Evolutionary conservation across 2,113 vertebrate genomes (phyloP), one percentile per base, ranked within the genome.

Genomic region (Silurus asotus): DNA sequence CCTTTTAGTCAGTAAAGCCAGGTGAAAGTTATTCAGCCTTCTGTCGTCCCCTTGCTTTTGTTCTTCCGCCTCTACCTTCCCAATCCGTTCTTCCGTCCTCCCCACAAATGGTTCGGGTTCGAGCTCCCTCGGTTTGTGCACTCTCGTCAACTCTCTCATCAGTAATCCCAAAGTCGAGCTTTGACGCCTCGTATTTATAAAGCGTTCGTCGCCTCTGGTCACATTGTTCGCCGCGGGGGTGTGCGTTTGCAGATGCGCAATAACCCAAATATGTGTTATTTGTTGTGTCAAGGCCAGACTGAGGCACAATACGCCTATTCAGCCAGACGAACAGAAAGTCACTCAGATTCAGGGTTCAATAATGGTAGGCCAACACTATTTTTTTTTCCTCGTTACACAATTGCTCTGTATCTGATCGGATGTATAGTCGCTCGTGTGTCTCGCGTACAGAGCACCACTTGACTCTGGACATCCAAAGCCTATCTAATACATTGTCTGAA

Each of bases 231-330:
- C 61, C 87, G 77, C 53, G 72, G 86, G 85, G 88, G 91, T 90
- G 91, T 85, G 55, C 59, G 69, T 83, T 69, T 81, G 82, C 91
- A 91, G 87, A 90, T 91, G 93, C 91, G 93, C 92, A 92, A 37
- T 37, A 84, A 92, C 92, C 92, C 90, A 92, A 93, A 94, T 93
- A 86, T 89, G 82, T 83, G 81, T 91, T 91, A 91, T 93, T 89
- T 94, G 37, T 94, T 94, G 92, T 91, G 91, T 92, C 84, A 84
- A 89, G 89, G 76, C 55, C 51, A 48, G 69, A 23, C 79, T 65
- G 84, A 62, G 28, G 15, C 45, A 95, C 94, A 95, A 95, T 92
- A 91, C 88, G 61, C 13, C 85, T 61, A 93, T 95, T 95, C 91
- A 95, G 90, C 89, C 8, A 55, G 69, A 85, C 85, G 88, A 92